A percentile compares a stretch with the other conserved stretches of the same genome.
phyloP scores from a whole-genome alignment of 2,888 invertebrate species.

The Prosapia bicincta region DNA sequence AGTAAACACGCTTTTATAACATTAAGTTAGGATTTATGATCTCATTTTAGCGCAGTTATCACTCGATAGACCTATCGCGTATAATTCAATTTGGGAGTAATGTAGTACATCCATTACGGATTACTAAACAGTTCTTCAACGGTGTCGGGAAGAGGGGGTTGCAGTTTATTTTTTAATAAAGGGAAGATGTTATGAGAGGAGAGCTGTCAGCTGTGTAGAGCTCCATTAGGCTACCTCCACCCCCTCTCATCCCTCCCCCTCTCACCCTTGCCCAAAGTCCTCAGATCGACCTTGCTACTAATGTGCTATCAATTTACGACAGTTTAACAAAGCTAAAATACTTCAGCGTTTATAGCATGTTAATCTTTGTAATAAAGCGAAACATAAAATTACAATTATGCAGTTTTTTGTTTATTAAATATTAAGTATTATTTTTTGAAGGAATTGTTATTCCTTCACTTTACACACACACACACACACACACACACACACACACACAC shows the following conservation, averaged over 20 bases:
- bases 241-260: background rate
- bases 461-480: too few species aligned
- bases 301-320: conserved; percentile 1
- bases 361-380: too few species aligned
- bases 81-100: background rate
- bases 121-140: background rate
- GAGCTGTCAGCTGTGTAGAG: background rate
- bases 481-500: too few species aligned
- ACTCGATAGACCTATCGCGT: background rate
- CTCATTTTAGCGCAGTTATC: background rate
- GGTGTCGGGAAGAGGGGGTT: background rate
- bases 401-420: too few species aligned
- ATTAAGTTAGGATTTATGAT: background rate
- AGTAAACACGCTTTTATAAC: background rate
- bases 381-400: too few species aligned
- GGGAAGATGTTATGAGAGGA: conserved; percentile 1
- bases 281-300: background rate
- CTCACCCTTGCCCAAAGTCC: background rate
- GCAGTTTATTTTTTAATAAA: conserved; percentile 2
- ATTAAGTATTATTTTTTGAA: too few species aligned
- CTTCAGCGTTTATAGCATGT: too few species aligned
- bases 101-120: background rate
- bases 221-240: background rate
- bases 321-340: background rate
- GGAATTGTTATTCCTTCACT: too few species aligned